Evolutionary conservation across 2,888 invertebrate species (phyloP).

Genomic region (Drosophila lutescens): DNA sequence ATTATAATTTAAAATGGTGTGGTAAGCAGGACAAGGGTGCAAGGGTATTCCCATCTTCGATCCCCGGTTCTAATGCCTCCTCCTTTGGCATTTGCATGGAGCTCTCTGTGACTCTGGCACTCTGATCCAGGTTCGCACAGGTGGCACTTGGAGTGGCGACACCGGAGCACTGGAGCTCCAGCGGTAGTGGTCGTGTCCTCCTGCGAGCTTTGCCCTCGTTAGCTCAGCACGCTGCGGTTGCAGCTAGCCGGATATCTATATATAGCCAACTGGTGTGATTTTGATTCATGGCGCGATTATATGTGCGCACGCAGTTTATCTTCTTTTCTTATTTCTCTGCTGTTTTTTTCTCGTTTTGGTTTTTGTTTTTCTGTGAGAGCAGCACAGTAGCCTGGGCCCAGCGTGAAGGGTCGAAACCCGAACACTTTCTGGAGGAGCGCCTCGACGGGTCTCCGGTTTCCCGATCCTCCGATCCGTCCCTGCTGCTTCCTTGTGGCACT

Average conservation of each 20-base stretch:
- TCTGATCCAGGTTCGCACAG: slow-evolving; percentile 40
- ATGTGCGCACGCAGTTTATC: slow-evolving; percentile 83
- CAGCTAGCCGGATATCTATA: slow-evolving; percentile 76
- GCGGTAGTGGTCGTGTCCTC: slow-evolving; percentile 27
- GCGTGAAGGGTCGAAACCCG: slow-evolving; percentile 39
- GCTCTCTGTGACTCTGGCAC: slow-evolving; percentile 20
- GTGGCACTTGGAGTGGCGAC: slow-evolving; percentile 33
- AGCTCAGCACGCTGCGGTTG: slow-evolving; percentile 40
- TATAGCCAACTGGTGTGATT: slow-evolving; percentile 81
- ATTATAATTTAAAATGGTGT: too few species aligned
- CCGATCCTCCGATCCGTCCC: background rate
- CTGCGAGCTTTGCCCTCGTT: slow-evolving; percentile 51
- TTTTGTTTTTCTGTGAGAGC: slow-evolving; percentile 1
- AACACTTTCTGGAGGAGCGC: slow-evolving; percentile 30
- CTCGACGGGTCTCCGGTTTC: background rate
- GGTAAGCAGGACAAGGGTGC: too few species aligned
- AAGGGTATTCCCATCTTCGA: slow-evolving; percentile 6
- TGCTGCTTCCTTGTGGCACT: slow-evolving; percentile 67
- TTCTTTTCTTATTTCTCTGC: slow-evolving; percentile 56
- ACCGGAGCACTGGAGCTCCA: slow-evolving; percentile 42
- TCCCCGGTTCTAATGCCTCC: background rate
- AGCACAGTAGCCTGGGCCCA: slow-evolving; percentile 47
- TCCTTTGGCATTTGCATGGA: slow-evolving; percentile 51
- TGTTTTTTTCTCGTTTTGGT: background rate
- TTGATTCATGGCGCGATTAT: slow-evolving; percentile 83